A percentile compares a stretch with the other conserved stretches of the same genome.
Conservation (phyloP, 1,140 invertebrate species). For the Gryllus bimaculatus region DNA sequence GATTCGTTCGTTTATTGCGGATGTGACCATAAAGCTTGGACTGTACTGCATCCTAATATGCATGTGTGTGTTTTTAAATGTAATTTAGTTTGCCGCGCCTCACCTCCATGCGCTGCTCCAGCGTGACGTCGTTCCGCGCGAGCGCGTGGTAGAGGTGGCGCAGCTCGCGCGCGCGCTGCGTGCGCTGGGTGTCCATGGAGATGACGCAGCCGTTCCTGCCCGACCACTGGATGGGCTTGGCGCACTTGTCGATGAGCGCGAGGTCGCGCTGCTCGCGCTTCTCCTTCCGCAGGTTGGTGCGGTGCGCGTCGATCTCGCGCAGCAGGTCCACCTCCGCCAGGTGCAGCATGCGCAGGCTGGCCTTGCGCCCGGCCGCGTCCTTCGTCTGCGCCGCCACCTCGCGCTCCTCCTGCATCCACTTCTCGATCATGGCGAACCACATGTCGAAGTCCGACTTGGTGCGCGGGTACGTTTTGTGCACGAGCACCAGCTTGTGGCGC, state of each 20-base stretch:
- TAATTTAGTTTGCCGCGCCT: no score
- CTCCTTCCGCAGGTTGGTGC: constrained; percentile 43
- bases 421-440: constrained; percentile 50
- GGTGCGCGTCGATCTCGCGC: constrained; percentile 46
- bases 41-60: no score
- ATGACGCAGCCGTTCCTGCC: constrained; percentile 30
- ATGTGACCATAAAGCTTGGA: no score
- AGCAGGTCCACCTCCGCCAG: constrained; percentile 54
- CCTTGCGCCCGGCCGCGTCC: constrained; percentile 31
- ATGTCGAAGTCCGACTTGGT: constrained; percentile 51
- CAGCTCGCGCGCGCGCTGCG: constrained; percentile 50
- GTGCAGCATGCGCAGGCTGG: constrained; percentile 47
- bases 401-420: constrained; percentile 51
- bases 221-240: background rate
- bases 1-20: no score
- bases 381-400: constrained; percentile 4
- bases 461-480: constrained; percentile 46
- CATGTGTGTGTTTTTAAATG: no score
- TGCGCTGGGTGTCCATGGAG: constrained; percentile 53
- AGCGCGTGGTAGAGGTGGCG: constrained; percentile 47
- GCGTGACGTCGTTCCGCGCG: constrained; percentile 35
- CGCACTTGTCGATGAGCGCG: background rate
- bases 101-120: constrained; percentile 44
- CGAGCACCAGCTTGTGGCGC: constrained; percentile 31
- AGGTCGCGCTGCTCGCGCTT: constrained; percentile 30